Evolutionary conservation across 2,797 vertebrate genomes (phyloP).

Genomic region (Bradypus variegatus): DNA sequence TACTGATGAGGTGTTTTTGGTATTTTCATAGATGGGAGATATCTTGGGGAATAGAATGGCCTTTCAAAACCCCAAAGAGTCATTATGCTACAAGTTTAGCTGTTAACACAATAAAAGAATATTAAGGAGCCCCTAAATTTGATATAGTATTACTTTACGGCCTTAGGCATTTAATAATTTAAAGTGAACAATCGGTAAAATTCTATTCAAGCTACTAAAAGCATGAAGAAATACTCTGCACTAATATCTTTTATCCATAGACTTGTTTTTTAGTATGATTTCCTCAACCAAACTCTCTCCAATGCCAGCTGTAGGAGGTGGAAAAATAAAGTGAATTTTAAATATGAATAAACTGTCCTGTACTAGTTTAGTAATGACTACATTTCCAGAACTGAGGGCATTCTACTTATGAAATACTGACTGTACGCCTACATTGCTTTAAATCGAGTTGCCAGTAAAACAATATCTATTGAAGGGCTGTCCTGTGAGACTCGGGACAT

Average conservation of each 20-base stretch:
- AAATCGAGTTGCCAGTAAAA: conserved; percentile 26
- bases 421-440: background rate
- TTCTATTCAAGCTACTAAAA: background rate
- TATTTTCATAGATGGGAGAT: background rate
- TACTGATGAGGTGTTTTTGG: background rate
- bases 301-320: background rate
- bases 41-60: background rate
- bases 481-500: background rate
- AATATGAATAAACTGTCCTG: background rate
- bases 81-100: background rate
- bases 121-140: background rate
- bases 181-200: background rate
- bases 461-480: background rate
- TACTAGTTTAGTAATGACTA: background rate
- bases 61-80: background rate
- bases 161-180: background rate
- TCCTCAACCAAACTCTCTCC: conserved; percentile 1
- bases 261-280: background rate
- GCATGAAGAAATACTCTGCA: background rate
- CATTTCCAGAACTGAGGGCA: background rate
- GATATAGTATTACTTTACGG: background rate
- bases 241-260: background rate
- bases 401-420: background rate
- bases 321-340: background rate
- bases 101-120: background rate